Conservation (phyloP, 2,113 vertebrate genomes). For the Dascyllus trimaculatus region DNA sequence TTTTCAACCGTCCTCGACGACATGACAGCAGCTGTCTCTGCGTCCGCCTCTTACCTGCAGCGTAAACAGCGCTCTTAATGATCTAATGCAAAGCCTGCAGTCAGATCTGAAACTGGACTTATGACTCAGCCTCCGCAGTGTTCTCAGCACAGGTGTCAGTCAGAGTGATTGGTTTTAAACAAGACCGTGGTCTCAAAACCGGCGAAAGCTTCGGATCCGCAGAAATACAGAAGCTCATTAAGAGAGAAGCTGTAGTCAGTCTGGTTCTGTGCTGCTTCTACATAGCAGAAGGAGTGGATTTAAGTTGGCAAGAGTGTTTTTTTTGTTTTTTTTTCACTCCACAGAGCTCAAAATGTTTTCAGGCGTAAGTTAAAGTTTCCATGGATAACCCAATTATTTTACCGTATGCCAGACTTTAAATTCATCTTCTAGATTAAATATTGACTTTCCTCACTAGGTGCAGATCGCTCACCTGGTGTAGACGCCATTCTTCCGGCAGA, state of each 20-base stretch:
- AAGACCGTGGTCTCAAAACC: constrained; percentile 26
- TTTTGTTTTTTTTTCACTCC: not conserved
- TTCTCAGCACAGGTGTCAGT: constrained; percentile 49
- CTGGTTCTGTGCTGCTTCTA: constrained; percentile 30
- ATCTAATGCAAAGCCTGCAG: constrained; percentile 17
- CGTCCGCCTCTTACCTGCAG: not conserved
- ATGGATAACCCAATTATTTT: constrained; percentile 20
- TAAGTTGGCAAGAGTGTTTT: no score
- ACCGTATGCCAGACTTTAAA: constrained; percentile 20
- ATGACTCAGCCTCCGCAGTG: constrained; percentile 9
- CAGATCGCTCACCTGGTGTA: constrained; percentile 90
- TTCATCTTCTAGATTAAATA: not conserved
- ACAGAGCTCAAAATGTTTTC: constrained; percentile 1
- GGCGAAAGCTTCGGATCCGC: not conserved
- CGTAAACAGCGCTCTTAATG: constrained; percentile 24
- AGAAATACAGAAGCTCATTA: constrained; percentile 50
- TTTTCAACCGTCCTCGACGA: constrained; percentile 7
- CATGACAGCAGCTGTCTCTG: not conserved
- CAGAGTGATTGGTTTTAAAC: constrained; percentile 48
- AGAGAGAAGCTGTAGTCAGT: constrained; percentile 13
- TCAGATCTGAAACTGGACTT: not conserved
- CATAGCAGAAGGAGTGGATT: constrained; percentile 9
- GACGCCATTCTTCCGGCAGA: constrained; percentile 96
- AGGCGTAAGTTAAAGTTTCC: constrained; percentile 40
- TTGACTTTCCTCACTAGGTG: not conserved